phyloP scores from a whole-genome alignment of 2,113 vertebrate species.

The Antechinus stuartii region DNA sequence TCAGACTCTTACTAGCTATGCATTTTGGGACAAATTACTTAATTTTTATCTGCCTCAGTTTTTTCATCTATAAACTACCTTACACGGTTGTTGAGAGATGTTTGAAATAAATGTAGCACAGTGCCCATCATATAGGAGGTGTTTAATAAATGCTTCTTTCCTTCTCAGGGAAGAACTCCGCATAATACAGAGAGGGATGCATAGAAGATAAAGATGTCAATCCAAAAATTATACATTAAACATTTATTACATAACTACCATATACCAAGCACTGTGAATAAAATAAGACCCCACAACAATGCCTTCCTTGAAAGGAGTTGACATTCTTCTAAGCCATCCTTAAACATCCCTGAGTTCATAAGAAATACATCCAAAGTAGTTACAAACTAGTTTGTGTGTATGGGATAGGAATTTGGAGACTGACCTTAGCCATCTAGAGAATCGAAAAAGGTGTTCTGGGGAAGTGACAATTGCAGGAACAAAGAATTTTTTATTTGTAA shows the following conservation, averaged over 20 bases:
- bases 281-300: neutral
- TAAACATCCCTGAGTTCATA: neutral
- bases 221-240: too few species aligned
- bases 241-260: neutral
- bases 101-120: neutral
- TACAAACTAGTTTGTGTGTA: neutral
- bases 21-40: neutral
- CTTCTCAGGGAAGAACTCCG: too few species aligned
- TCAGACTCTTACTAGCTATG: neutral
- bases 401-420: neutral
- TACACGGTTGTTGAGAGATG: neutral
- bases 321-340: neutral
- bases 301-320: neutral
- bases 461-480: neutral
- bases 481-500: neutral
- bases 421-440: neutral
- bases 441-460: neutral
- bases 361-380: neutral
- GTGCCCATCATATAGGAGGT: too few species aligned
- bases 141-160: too few species aligned
- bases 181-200: too few species aligned
- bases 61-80: neutral
- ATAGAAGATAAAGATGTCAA: too few species aligned
- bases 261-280: neutral
- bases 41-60: neutral